Evolutionary conservation across 2,113 vertebrate species (phyloP), one percentile per base, ranked within the genome.

Genomic region (Pachycephala philippinensis): DNA sequence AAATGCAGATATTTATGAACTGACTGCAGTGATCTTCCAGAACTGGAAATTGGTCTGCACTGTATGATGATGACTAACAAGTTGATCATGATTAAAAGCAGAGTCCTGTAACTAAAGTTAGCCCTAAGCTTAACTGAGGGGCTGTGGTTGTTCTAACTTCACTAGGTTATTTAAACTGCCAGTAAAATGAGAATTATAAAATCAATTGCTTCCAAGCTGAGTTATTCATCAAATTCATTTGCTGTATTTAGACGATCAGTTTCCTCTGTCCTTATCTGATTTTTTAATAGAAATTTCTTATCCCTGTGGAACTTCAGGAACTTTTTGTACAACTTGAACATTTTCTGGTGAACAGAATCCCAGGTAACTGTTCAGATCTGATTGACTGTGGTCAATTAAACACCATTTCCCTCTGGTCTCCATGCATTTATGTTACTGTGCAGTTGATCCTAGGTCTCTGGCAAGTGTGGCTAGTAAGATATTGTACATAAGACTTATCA

Each of bases 81-180:
- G 86, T 95, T 91, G 96, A 95, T 95, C 86, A 89, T 96, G 94
- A 97, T 96, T 91, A 95, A 95, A 95, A 95, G 72, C 96, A 97
- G 96, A 96, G 65, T 91, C 47, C 64, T 84, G 72, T 91, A 89
- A 84, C 72, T 89, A 84, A 95, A 95, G 94, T 92, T 93, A 93
- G 56, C 89, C 56, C 28, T 66, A 37, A 87, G 91, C 64, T 94
- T 89, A 88, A 69, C 71, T 74, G 64, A 72, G 54, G 85, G 63
- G 18, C 45, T 96, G 75, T 53, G 71, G 42, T 66, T 64, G 59
- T 85, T 94, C 59, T 90, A 79, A 72, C 75, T 85, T 89, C 49
- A 72, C 54, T 80, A 88, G 70, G 74, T 83, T 45, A 87, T 91
- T 93, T 63, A 84, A 90, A 90, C 72, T 76, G 49, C 49, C 69